phyloP scores from a whole-genome alignment of 2,888 invertebrate species.

The Acrobasis consociella region DNA sequence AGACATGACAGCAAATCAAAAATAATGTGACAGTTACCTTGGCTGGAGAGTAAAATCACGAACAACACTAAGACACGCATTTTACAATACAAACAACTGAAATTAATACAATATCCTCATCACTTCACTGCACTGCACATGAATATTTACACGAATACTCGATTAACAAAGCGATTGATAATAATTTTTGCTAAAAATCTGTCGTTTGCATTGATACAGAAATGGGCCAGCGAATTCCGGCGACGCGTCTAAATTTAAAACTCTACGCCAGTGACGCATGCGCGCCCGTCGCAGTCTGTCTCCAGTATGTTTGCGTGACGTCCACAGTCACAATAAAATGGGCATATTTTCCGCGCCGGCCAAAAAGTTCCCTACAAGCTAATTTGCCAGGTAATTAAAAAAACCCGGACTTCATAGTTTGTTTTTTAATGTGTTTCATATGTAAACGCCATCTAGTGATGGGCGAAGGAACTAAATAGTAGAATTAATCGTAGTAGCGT shows the following conservation, averaged over 20 bases:
- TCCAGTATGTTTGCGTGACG: constrained; percentile 49
- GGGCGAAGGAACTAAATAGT: too few species aligned
- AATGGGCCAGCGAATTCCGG: constrained; percentile 71
- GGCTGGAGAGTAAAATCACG: constrained; percentile 54
- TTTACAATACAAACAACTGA: constrained; percentile 29
- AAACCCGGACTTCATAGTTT: too few species aligned
- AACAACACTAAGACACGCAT: constrained; percentile 51
- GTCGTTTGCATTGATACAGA: constrained; percentile 58
- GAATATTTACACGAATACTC: neutral
- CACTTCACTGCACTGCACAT: constrained; percentile 20
- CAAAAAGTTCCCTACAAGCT: neutral
- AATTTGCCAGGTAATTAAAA: too few species aligned
- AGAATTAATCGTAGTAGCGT: too few species aligned
- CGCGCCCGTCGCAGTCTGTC: constrained; percentile 51
- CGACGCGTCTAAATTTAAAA: constrained; percentile 75
- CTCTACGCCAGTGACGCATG: constrained; percentile 68
- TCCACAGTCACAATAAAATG: neutral
- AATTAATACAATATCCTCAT: constrained; percentile 4
- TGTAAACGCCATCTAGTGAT: too few species aligned
- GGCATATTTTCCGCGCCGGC: constrained; percentile 6
- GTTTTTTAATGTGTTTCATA: too few species aligned
- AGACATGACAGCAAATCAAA: neutral
- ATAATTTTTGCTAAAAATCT: constrained; percentile 51
- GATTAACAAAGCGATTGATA: constrained; percentile 30
- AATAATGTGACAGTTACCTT: constrained; percentile 47